Conservation (phyloP, 2,888 invertebrate genomes). For the Melanostoma mellinum region DNA sequence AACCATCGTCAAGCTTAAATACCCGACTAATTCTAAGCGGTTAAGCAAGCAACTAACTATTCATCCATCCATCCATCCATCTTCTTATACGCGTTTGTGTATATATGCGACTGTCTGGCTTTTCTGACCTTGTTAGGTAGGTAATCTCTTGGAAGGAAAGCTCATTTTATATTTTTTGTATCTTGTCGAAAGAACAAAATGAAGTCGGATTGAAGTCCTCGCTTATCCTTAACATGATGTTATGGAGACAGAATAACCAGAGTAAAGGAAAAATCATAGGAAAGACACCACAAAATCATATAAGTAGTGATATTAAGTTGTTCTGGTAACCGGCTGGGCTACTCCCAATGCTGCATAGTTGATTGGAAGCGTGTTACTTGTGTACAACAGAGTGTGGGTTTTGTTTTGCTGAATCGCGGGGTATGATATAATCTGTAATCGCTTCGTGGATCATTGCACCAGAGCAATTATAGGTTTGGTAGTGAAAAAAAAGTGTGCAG, state of each 20-base stretch:
- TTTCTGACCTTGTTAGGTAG: slow-evolving; percentile 71
- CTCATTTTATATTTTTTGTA: slow-evolving; percentile 11
- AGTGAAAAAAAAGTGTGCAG: slow-evolving; percentile 21
- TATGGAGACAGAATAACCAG: background rate
- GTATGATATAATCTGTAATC: slow-evolving; percentile 60
- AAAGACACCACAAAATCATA: background rate
- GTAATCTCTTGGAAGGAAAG: slow-evolving; percentile 71
- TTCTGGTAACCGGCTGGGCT: slow-evolving; percentile 55
- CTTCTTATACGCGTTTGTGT: background rate
- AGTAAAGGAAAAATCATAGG: slow-evolving; percentile 5
- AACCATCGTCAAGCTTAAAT: slow-evolving; percentile 63
- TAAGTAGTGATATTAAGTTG: slow-evolving; percentile 37
- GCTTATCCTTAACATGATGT: slow-evolving; percentile 29
- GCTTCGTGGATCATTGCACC: slow-evolving; percentile 70
- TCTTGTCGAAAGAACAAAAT: slow-evolving; percentile 34
- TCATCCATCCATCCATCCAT: slow-evolving; percentile 20
- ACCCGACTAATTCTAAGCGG: slow-evolving; percentile 61
- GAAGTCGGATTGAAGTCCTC: slow-evolving; percentile 50
- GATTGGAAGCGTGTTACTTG: slow-evolving; percentile 41
- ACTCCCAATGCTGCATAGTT: slow-evolving; percentile 24
- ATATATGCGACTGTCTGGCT: slow-evolving; percentile 59
- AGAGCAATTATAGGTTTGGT: slow-evolving; percentile 64
- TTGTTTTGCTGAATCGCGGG: slow-evolving; percentile 13
- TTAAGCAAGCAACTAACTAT: slow-evolving; percentile 65
- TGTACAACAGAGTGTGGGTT: slow-evolving; percentile 3